Percentiles rank a stretch among this genome's conserved stretches.
Evolutionary conservation across 2,797 vertebrate genomes (phyloP).

Genomic region (Eospalax fontanierii): DNA sequence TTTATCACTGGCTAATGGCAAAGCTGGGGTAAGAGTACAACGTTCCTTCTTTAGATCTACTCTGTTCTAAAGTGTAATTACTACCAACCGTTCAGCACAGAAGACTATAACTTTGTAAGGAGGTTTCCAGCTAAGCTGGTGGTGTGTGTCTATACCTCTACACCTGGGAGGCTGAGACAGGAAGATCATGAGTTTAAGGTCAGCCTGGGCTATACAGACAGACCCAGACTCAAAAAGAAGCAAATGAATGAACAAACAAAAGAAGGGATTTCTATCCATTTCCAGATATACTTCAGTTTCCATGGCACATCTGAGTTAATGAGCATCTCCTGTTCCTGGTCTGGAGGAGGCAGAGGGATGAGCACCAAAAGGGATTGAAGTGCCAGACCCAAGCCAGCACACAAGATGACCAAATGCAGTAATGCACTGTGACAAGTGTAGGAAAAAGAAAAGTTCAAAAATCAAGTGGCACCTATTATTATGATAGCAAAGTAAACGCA

Average conservation of each 20-base stretch:
- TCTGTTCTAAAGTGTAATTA: not conserved
- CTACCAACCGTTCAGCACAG: not conserved
- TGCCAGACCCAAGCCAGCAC: not conserved
- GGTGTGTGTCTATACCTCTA: not conserved
- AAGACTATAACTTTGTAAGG: not conserved
- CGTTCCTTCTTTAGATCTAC: not conserved
- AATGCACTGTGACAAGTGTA: not conserved
- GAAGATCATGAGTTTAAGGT: not conserved
- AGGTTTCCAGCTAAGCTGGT: not conserved
- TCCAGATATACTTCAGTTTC: not conserved
- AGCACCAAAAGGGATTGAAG: not conserved
- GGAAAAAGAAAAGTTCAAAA: not conserved
- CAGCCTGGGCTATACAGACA: not conserved
- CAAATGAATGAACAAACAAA: not conserved
- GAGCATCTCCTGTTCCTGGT: not conserved
- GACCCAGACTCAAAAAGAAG: not conserved
- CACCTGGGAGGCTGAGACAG: not conserved
- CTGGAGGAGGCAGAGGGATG: not conserved
- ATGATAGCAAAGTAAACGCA: conserved; percentile 20
- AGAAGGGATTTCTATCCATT: not conserved
- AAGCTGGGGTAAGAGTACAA: not conserved
- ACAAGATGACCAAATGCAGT: not conserved
- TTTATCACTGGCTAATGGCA: not conserved
- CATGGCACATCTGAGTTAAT: not conserved
- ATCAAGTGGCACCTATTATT: not conserved